Conservation (phyloP, 2,797 vertebrate species). For the Melanotaenia parkinsoni region DNA sequence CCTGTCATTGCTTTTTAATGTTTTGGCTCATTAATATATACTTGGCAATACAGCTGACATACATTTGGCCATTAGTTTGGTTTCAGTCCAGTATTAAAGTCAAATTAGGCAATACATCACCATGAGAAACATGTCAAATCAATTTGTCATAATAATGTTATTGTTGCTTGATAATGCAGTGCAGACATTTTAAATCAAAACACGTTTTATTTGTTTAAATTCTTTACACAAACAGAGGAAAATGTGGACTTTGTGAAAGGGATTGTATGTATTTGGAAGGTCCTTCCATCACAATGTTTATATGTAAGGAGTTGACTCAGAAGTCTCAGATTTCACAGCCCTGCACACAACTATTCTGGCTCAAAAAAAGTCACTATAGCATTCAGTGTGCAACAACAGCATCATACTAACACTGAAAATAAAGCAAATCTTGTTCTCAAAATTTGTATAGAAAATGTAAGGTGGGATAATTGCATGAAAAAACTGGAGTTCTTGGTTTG, state of each 20-base stretch:
- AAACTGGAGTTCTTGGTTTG: neutral
- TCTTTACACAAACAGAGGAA: constrained; percentile 37
- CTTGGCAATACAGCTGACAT: constrained; percentile 2
- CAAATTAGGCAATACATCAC: neutral
- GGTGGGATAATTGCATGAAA: too few relatives aligned
- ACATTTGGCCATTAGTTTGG: neutral
- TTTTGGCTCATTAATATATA: neutral
- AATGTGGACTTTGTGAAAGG: constrained; percentile 28
- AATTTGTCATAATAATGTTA: constrained; percentile 27
- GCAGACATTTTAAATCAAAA: constrained; percentile 38
- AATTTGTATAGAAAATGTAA: neutral
- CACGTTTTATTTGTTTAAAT: constrained; percentile 25
- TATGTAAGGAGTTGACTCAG: constrained; percentile 4
- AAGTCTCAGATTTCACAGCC: neutral
- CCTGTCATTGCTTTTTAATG: neutral
- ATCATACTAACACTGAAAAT: neutral
- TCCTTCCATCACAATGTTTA: constrained; percentile 15
- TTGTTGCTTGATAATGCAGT: constrained; percentile 26
- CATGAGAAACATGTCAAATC: neutral
- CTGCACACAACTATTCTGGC: neutral
- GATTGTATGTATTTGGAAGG: constrained; percentile 11
- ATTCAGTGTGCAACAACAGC: constrained; percentile 1
- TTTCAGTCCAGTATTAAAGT: constrained; percentile 22
- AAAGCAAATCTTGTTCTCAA: neutral
- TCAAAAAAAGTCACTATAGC: constrained; percentile 4